phyloP scores from a whole-genome alignment of 2,888 invertebrate genomes.

The Callyntrura sp. region DNA sequence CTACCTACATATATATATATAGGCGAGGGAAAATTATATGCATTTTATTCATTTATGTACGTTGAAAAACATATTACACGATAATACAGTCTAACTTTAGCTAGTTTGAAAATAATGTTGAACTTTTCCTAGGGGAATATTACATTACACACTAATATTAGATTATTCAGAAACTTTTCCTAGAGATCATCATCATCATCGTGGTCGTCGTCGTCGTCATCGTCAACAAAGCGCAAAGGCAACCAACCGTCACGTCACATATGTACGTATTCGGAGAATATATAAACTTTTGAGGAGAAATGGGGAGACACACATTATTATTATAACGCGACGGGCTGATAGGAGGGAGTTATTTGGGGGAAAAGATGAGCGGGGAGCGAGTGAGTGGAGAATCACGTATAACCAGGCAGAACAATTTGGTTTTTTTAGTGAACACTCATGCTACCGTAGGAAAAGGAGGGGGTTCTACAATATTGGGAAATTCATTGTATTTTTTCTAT shows the following conservation, averaged over 20 bases:
- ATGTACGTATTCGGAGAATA: slow-evolving; percentile 42
- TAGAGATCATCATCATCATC: slow-evolving; percentile 71
- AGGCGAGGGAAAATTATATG: slow-evolving; percentile 31
- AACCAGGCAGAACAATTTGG: slow-evolving; percentile 67
- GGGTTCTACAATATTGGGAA: slow-evolving; percentile 46
- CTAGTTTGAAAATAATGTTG: slow-evolving; percentile 67
- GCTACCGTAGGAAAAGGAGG: background rate
- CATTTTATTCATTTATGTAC: background rate
- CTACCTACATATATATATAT: background rate
- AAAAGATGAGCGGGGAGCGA: slow-evolving; percentile 27
- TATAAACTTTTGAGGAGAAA: background rate
- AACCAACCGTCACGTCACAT: slow-evolving; percentile 67
- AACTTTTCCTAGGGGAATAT: slow-evolving; percentile 72
- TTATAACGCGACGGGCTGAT: background rate
- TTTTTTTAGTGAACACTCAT: slow-evolving; percentile 47
- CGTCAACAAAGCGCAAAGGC: slow-evolving; percentile 62
- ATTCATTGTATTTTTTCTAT: slow-evolving; percentile 46
- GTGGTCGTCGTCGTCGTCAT: slow-evolving; percentile 72
- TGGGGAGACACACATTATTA: background rate
- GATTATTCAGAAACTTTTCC: slow-evolving; percentile 73
- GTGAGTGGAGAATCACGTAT: slow-evolving; percentile 45
- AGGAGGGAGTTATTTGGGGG: slow-evolving; percentile 1
- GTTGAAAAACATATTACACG: slow-evolving; percentile 31
- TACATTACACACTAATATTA: slow-evolving; percentile 74
- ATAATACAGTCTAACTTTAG: slow-evolving; percentile 56